Evolutionary conservation across 1,140 invertebrate species (phyloP).

Genomic region (Nebria ingens): DNA sequence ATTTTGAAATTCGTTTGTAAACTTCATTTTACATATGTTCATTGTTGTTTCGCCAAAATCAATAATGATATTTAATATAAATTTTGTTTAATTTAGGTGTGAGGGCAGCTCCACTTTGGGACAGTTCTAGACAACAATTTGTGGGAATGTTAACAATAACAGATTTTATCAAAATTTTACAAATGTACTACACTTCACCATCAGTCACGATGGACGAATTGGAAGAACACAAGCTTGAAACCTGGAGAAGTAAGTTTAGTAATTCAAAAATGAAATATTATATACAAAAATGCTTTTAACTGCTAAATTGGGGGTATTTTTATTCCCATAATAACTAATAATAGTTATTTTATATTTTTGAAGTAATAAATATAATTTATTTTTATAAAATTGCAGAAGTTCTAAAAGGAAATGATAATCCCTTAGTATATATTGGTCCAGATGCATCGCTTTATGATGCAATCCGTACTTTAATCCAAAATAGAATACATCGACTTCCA

Average conservation of each 20-base stretch:
- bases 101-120: conserved; percentile 95
- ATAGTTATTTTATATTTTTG: conserved; percentile 17
- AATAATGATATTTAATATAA: too few species aligned
- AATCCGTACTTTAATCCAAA: conserved; percentile 82
- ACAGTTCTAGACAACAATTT: conserved; percentile 81
- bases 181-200: conserved; percentile 94
- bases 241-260: conserved; percentile 55
- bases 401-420: conserved; percentile 67
- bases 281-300: neutral
- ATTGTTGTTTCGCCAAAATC: too few species aligned
- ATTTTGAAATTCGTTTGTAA: too few species aligned
- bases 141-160: conserved; percentile 99
- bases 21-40: too few species aligned
- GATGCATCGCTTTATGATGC: conserved; percentile 88
- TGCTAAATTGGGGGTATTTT: too few species aligned
- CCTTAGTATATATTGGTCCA: conserved; percentile 77
- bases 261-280: neutral
- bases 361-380: neutral
- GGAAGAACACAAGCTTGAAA: conserved; percentile 94
- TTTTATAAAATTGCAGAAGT: conserved; percentile 49
- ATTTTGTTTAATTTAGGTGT: conserved; percentile 74
- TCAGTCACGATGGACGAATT: conserved; percentile 88
- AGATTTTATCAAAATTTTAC: conserved; percentile 97
- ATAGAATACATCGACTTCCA: conserved; percentile 93
- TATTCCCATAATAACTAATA: conserved; percentile 9